Base-by-base conservation (phyloP, 2,113 vertebrate species). In the Propithecus coquereli region DNA sequence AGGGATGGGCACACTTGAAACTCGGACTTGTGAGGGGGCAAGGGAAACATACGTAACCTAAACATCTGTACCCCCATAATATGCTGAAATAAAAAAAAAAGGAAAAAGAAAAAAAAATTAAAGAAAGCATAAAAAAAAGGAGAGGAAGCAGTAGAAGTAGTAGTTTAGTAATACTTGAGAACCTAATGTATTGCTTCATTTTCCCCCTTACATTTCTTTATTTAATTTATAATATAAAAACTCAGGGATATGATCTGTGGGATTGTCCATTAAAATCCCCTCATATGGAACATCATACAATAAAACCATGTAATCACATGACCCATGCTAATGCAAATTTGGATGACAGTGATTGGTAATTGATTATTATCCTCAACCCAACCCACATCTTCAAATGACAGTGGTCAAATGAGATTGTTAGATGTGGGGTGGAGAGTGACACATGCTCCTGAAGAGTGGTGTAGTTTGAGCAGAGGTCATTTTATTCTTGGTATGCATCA, bases 211-310 rank as follows among this genome's bases (percentile, higher is more conserved):
- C 1, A 57, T 90, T 84, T 82, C 3, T 52, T 71, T 71, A 61
- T 52, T 92, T 79, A 84, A 37, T 45, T 77, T 77, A 23, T 34
- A 76, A 43, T 89, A n/a, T 77, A 27, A 73, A 85, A 89, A 43
- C 30, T 71, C 61, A 47, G 20, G 22, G 6, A 77, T 59, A n/a
- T 61, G n/a, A 1, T 22, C 18, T 93, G 1, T 82, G 9, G 45
- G 8, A 52, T 77, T 63, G 2, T 83, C 7, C 27, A 76, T 20
- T 88, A 61, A n/a, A 88, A 20, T 80, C 6, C 20, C 27, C 3
- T 59, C 13, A 6, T 52, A 37, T 65, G n/a, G 27, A 82, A 71
- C 6, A 84, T 50, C 70, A 18, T 47, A 54, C 54, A 54, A 50
- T 65, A 43, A 85, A 89, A 45, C 4, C 4, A 22, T 52, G 17